Base-by-base conservation (phyloP, 2,113 vertebrate genomes). In the Empidonax traillii region DNA sequence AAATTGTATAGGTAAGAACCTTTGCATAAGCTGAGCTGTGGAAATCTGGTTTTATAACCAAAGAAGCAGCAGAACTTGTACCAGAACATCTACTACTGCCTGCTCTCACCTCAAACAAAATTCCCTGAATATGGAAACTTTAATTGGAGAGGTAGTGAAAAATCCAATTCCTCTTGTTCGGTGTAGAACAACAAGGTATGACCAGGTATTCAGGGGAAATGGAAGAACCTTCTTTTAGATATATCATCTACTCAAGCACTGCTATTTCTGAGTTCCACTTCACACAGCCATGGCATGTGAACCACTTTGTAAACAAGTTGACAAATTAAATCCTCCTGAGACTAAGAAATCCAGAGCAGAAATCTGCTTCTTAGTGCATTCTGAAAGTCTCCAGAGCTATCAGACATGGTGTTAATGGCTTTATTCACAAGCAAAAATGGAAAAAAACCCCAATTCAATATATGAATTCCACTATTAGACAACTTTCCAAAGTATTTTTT, bases 1-100 rank as follows among this genome's bases (percentile, higher is more conserved):
- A 96, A 97, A 79, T 49, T 86, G 89, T 35, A 96, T 17, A 94
- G 72, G 84, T 91, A 93, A 94, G 28, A 65, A 85, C 56, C 65
- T 96, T 91, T 95, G 90, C 78, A 69, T 87, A 90, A 95, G 86
- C 89, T 78, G 46, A 94, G 80, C 93, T 69, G 76, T 47, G 82
- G 72, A 95, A 96, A 94, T 85, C 87, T 87, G 67, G 79, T 97
- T 94, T 87, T 82, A 75, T 78, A 94, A 93, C 51, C 41, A 43
- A 65, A 80, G 30, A 72, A 61, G 53, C 1, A 84, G 67, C 53
- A 72, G 61, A 63, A 77, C 39, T 61, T 68, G 17, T 27, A 65
- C 39, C 77, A 65, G 33, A 83, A 88, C 1, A 0, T 28, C 63
- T 80, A 16, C 63, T 80, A 16, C 33, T 66, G 25, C 41, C 41